A percentile compares a stretch with the other conserved stretches of the same genome.
phyloP scores from a whole-genome alignment of 2,888 invertebrate genomes.

The Eubasilissa splendida region DNA sequence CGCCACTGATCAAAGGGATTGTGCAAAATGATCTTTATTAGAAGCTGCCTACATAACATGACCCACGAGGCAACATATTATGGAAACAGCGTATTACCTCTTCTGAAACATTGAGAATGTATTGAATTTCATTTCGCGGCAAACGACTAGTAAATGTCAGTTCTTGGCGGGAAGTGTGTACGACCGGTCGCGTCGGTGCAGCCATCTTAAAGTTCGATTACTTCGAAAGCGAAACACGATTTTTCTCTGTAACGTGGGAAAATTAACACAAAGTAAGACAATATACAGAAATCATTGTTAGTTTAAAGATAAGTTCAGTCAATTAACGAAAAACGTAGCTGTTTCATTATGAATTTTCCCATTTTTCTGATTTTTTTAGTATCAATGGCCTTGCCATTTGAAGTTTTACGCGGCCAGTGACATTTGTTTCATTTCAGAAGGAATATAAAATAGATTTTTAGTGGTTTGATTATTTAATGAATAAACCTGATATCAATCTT shows the following conservation, averaged over 20 bases:
- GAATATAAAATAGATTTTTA: background rate
- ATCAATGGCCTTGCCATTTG: slow-evolving; percentile 2
- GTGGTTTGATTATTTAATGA: no score
- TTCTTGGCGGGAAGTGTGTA: slow-evolving; percentile 9
- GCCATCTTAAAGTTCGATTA: background rate
- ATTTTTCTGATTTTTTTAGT: no score
- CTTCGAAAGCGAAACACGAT: background rate
- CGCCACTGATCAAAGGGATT: background rate
- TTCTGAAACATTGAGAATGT: background rate
- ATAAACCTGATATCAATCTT: no score
- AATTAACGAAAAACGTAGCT: no score
- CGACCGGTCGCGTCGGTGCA: slow-evolving; percentile 25
- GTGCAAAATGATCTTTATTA: slow-evolving; percentile 17
- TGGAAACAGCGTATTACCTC: background rate
- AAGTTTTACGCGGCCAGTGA: slow-evolving; percentile 21
- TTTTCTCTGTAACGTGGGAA: no score
- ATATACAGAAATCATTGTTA: no score
- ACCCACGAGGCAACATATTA: background rate
- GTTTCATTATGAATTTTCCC: no score
- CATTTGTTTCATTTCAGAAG: background rate
- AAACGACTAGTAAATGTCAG: slow-evolving; percentile 27
- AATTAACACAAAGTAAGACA: no score
- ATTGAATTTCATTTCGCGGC: slow-evolving; percentile 21
- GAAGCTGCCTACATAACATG: background rate
- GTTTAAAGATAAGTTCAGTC: no score